Evolutionary conservation across 2,113 vertebrate genomes (phyloP), one percentile per base, ranked within the genome.

Genomic region (Eudyptes chrysolophus): DNA sequence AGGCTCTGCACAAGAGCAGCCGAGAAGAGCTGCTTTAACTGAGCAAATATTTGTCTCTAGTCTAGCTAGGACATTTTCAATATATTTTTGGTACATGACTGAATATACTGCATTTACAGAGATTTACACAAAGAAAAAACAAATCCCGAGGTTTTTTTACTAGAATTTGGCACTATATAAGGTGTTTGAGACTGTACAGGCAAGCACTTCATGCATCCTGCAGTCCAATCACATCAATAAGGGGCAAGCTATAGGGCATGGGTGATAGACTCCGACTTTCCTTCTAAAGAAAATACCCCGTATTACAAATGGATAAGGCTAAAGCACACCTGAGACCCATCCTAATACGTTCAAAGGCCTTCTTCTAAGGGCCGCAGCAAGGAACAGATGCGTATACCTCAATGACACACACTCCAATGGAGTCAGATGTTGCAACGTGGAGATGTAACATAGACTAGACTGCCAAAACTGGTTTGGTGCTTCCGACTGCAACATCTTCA

Each of bases 1-100:
- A 84, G 88, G 85, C 40, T 91, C 85, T 92, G 95, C 65, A 81
- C 71, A 58, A 55, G 49, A 55, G 76, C 13, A 2, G 83, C 24
- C 0, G 1, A 79, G 69, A 94, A 66, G 49, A 62, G 84, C 74
- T 87, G 92, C 71, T 91, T 85, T 83, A 87, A 86, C 87, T 52
- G 42, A 96, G 69, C 51, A 95, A 96, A 92, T 92, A 90, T 93
- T 96, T 92, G 51, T 87, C 64, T 89, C 68, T 44, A 60, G 55
- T n/a, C 84, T 64, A 80, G 66, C 49, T 57, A 76, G 65, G 52
- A 71, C 15, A 85, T 82, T 77, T 84, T 91, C 75, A 71, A 79
- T 58, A 7, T 46, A 72, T 83, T 85, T 95, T 72, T 79, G 62
- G 38, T 34, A 92, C n/a, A 16, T 19, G 71, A 87, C 65, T 58